A percentile compares a stretch with the other conserved stretches of the same genome.
These are phyloP conservation scores for Caloenas nicobarica DNA, from an alignment of 2,113 vertebrate genomes.

Conservation along the genomic window DNA sequence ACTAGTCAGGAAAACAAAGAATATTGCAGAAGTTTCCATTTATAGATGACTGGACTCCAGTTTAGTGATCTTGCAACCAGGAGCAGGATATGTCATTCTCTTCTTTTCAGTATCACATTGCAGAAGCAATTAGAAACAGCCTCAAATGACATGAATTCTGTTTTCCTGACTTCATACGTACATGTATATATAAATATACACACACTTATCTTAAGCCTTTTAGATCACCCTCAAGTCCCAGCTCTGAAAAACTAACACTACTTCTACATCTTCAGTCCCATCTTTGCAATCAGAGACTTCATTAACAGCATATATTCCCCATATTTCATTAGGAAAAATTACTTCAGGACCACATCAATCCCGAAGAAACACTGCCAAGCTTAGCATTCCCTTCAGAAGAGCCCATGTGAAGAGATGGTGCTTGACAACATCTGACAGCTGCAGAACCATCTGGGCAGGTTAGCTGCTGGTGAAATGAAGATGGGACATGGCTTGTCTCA, in stretches of 20 bases:
- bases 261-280: neutral
- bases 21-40: neutral
- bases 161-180: neutral
- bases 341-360: neutral
- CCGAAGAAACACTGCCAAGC: neutral
- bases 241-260: neutral
- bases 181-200: fast-evolving
- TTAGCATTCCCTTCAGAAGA: neutral
- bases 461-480: neutral
- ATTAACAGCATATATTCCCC: neutral
- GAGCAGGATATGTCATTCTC: neutral
- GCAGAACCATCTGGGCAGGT: neutral
- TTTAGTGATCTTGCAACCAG: neutral
- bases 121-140: neutral
- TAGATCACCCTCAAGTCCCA: neutral
- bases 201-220: neutral
- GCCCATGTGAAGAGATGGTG: neutral
- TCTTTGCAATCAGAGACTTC: neutral
- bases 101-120: neutral
- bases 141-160: neutral
- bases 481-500: neutral
- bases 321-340: neutral
- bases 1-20: constrained; percentile 13
- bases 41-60: neutral
- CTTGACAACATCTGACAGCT: neutral